Base-by-base conservation (phyloP, 2,888 invertebrate genomes). In the Cetonia aurata region DNA sequence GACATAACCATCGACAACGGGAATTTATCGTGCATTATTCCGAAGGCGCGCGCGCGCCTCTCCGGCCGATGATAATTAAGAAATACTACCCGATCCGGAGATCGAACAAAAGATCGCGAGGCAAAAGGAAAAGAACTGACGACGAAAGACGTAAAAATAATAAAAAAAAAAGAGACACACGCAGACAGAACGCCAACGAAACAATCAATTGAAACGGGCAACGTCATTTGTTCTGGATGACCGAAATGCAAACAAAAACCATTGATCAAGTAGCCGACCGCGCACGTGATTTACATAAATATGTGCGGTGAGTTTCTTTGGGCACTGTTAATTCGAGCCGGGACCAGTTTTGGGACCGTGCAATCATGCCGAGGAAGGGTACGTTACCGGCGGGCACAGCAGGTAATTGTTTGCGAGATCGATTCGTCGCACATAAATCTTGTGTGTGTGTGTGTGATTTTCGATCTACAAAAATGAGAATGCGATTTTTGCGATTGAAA, bases 121-220 rank as follows among this genome's bases (percentile, higher is more conserved):
- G 37, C 25, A n/a, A 31, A 31, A 57, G 17, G 25, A 42, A 17
- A 15, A 41, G 17, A 4, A 9, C 25, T 12, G 46, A 41, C 19
- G 17, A 41, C 42, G 25, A 10, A 42, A 19, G 25, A 42, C 42
- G 12, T 13, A 12, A 42, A 25, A 3, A 25, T 25, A 25, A 59
- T 12, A 12, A 31, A 33, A 37, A 48, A 13, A 33, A 48, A 50
- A 48, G 31, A 31, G 48, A 48, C 31, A 62, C 46, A 48, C 31
- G 48, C 62, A 15, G 19, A 13, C 13, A 13, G 17, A 48, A 62
- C 31, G 62, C 31, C 33, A 60, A 48, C 37, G 41, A 50, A 69
- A 60, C 55, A 69, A 55, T 69, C 69, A 41, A 69, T 69, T 31
- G 62, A 53, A 62, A 69, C 53, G 46, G 62, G 62, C 3, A 53